phyloP scores from a whole-genome alignment of 2,113 vertebrate genomes.

The Meleagris gallopavo region DNA sequence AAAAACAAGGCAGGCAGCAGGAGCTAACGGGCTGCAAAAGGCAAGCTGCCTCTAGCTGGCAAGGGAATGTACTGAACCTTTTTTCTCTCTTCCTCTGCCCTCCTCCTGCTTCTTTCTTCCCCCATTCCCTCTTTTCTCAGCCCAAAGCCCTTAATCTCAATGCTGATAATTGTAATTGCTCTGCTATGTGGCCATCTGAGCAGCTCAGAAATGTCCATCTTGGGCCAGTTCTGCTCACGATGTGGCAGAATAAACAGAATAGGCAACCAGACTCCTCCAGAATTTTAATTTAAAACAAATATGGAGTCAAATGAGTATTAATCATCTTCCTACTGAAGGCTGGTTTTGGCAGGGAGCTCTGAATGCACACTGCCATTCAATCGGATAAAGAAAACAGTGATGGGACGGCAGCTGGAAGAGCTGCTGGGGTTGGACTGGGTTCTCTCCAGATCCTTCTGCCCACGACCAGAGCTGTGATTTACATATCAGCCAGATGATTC shows the following conservation, averaged over 20 bases:
- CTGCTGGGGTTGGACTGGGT: slow-evolving; percentile 28
- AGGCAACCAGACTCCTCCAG: slow-evolving; percentile 61
- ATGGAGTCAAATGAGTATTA: slow-evolving; percentile 45
- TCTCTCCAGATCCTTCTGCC: slow-evolving; percentile 41
- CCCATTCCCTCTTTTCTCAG: neutral
- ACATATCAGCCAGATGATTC: neutral
- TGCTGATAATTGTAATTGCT: slow-evolving; percentile 32
- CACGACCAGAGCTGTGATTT: neutral
- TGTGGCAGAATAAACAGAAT: slow-evolving; percentile 60
- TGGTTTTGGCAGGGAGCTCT: neutral
- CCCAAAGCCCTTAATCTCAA: slow-evolving; percentile 38
- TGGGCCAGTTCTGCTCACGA: neutral
- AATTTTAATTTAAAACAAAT: slow-evolving; percentile 67
- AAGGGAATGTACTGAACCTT: neutral
- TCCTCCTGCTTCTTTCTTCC: neutral
- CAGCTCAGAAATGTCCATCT: slow-evolving; percentile 20
- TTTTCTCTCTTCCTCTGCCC: slow-evolving; percentile 15
- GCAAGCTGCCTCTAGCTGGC: neutral
- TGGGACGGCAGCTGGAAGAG: slow-evolving; percentile 17
- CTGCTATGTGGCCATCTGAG: slow-evolving; percentile 45
- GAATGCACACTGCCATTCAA: neutral
- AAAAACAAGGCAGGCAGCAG: neutral
- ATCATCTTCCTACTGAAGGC: slow-evolving; percentile 28
- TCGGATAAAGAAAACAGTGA: slow-evolving; percentile 21
- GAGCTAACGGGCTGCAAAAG: neutral